Base-by-base conservation (phyloP, 2,888 invertebrate genomes). In the Oxytorus armatus region DNA sequence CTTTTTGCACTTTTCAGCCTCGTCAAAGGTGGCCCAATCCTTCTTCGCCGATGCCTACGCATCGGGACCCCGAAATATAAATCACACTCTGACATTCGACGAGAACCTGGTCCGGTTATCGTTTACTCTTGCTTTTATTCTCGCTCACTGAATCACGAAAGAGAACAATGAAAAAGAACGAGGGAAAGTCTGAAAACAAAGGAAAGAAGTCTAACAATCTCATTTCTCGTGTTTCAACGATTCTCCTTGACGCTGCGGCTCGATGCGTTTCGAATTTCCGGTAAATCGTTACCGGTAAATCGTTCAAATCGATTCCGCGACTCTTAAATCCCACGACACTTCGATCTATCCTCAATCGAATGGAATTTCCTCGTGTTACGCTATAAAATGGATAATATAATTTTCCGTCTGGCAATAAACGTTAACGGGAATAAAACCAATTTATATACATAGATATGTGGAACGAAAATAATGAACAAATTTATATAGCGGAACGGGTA, bases 21-120 rank as follows among this genome's bases (percentile, higher is more conserved):
- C 76, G 79, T 76, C 76, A 80, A 80, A 80, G 77, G 80, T 80
- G 76, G 68, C 63, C 72, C 79, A 77, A 77, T 77, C 72, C 55
- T 73, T n/a, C n/a, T n/a, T 77, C 42, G 44, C 49, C 39, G 16
- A 44, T 44, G 66, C 66, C 57, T n/a, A n/a, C n/a, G 53, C 51
- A 68, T 39, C 21, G 8, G 55, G 70, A 74, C 72, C 65, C n/a
- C n/a, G n/a, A n/a, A n/a, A 80, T 70, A 78, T 80, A 80, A 82
- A 80, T 80, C 78, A 81, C 78, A 29, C 66, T 49, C n/a, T n/a
- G n/a, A 11, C 21, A 51, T 21, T 53, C 65, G 51, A 75, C 73
- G 63, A 76, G 61, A 70, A 14, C 29, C 42, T 53, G 74, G 55
- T 78, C 68, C 42, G 49, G 23, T 36, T 69, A 44, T 51, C 53